phyloP scores from a whole-genome alignment of 2,888 invertebrate genomes.

The Sphinx pinastri region DNA sequence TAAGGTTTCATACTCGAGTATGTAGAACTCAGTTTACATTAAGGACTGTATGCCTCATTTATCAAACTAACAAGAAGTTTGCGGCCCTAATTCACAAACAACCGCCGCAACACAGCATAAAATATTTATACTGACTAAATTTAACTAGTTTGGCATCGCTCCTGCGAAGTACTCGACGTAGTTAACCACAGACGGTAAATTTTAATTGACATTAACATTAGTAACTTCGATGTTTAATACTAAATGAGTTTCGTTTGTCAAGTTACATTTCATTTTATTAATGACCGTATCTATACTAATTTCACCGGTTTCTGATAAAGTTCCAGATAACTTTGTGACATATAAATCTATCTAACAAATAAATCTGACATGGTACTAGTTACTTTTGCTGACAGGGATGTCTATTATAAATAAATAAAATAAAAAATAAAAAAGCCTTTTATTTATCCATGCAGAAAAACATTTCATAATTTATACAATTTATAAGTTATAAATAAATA shows the following conservation, averaged over 20 bases:
- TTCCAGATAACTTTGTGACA: too few species aligned
- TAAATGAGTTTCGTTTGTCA: background rate
- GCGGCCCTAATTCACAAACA: background rate
- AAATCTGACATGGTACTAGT: too few species aligned
- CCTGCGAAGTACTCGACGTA: background rate
- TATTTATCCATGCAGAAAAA: too few species aligned
- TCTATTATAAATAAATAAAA: too few species aligned
- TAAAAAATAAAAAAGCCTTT: too few species aligned
- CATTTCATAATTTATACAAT: too few species aligned
- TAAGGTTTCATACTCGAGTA: background rate
- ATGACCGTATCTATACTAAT: too few species aligned
- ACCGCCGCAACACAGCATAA: background rate
- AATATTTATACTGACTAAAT: conserved; percentile 19
- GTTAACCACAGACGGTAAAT: background rate
- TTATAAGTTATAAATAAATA: too few species aligned
- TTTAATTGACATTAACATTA: background rate
- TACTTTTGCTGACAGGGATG: too few species aligned
- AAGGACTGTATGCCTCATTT: background rate
- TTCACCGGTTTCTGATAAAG: too few species aligned
- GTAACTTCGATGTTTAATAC: background rate
- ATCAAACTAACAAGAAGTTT: conserved; percentile 3
- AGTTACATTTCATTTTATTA: too few species aligned
- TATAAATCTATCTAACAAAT: too few species aligned
- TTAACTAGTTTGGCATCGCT: background rate
- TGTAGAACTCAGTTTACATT: conserved; percentile 6